Conservation (phyloP, 2,888 invertebrate genomes). For the Empis livida region DNA sequence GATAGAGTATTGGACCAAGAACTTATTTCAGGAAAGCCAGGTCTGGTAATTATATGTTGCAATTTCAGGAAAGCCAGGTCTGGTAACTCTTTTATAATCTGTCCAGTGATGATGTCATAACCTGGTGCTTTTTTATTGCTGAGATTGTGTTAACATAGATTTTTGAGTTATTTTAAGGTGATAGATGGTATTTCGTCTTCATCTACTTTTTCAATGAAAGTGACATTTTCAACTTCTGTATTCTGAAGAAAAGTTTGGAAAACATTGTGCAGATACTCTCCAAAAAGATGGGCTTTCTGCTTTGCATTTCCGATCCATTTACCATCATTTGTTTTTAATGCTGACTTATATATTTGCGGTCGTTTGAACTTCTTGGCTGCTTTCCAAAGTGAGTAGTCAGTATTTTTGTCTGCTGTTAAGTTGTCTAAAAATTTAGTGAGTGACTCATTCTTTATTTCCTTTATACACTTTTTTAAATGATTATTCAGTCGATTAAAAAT, state of each 20-base stretch:
- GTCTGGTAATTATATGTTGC: too few species aligned
- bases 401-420: background rate
- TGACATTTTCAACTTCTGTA: background rate
- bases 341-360: background rate
- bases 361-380: background rate
- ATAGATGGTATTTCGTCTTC: background rate
- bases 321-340: background rate
- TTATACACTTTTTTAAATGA: background rate
- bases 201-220: background rate
- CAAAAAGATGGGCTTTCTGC: constrained; percentile 1
- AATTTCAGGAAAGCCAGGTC: too few species aligned
- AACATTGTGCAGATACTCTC: background rate
- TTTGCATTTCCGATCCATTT: background rate
- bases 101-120: too few species aligned
- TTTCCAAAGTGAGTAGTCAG: background rate
- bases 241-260: background rate
- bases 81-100: too few species aligned
- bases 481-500: background rate
- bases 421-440: background rate
- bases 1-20: too few species aligned
- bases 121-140: too few species aligned
- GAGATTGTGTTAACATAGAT: too few species aligned
- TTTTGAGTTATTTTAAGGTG: background rate
- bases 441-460: background rate
- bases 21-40: too few species aligned